These are phyloP conservation scores for Natator depressus DNA, from an alignment of 2,113 vertebrate genomes.

Conservation along the genomic window DNA sequence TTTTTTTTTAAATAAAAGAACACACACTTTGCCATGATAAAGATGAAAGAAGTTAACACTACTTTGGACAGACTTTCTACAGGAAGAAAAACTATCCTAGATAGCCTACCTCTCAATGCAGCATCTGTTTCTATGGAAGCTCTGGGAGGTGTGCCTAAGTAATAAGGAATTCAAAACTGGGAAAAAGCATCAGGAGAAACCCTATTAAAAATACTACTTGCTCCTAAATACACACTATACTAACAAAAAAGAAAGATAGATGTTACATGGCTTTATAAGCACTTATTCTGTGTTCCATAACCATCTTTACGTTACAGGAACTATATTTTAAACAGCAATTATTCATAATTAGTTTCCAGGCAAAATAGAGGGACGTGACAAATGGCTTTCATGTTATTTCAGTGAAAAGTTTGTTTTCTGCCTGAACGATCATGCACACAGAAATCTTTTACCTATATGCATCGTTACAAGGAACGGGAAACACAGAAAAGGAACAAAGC, in stretches of 20 bases:
- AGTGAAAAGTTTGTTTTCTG: background rate
- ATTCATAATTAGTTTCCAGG: background rate
- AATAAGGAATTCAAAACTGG: background rate
- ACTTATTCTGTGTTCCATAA: background rate
- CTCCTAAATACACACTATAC: background rate
- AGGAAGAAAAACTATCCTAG: background rate
- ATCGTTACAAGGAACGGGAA: slow-evolving; percentile 67
- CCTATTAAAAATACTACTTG: background rate
- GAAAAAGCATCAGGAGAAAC: background rate
- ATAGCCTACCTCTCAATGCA: background rate
- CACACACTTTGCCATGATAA: background rate
- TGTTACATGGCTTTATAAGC: background rate
- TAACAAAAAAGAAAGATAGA: background rate
- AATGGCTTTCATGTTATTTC: background rate
- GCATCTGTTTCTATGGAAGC: background rate
- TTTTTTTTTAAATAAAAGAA: background rate
- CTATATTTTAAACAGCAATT: background rate
- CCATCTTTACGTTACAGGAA: background rate
- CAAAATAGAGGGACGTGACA: background rate
- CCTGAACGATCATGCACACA: background rate
- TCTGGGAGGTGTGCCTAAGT: background rate
- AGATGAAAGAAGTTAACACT: background rate
- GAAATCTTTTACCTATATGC: slow-evolving; percentile 14
- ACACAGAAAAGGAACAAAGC: slow-evolving; percentile 56
- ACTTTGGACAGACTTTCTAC: background rate